phyloP scores from a whole-genome alignment of 1,140 invertebrate species.

The Antheraea pernyi region DNA sequence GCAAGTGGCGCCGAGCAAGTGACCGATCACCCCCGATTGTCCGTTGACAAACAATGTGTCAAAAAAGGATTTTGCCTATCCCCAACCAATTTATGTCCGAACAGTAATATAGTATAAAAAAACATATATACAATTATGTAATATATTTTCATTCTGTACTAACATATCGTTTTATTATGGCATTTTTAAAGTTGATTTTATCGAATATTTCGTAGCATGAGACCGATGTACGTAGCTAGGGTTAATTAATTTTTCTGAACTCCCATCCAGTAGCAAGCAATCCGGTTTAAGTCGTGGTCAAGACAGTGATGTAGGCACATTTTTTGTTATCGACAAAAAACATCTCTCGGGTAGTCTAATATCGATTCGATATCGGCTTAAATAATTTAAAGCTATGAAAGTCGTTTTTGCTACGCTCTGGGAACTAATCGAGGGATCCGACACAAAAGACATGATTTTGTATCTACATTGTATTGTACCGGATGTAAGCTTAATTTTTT shows the following conservation, averaged over 20 bases:
- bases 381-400: slow-evolving; percentile 45
- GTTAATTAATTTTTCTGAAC: background rate
- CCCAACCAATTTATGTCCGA: no score
- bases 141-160: no score
- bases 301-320: slow-evolving; percentile 56
- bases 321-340: slow-evolving; percentile 54
- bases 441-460: slow-evolving; percentile 18
- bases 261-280: slow-evolving; percentile 9
- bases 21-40: no score
- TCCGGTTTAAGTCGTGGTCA: slow-evolving; percentile 27
- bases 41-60: no score
- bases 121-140: no score
- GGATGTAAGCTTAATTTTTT: background rate
- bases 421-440: slow-evolving; percentile 24
- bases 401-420: slow-evolving; percentile 32
- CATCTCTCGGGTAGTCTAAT: slow-evolving; percentile 48
- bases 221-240: no score
- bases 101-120: no score
- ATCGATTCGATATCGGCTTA: slow-evolving; percentile 52
- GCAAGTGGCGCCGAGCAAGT: no score
- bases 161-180: no score
- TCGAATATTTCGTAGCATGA: no score
- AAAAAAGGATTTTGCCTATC: no score
- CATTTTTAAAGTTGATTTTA: no score
- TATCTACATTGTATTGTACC: background rate